Evolutionary conservation across 1,140 invertebrate genomes (phyloP), one percentile per base, ranked within the genome.

Genomic region (Halotydeus destructor): DNA sequence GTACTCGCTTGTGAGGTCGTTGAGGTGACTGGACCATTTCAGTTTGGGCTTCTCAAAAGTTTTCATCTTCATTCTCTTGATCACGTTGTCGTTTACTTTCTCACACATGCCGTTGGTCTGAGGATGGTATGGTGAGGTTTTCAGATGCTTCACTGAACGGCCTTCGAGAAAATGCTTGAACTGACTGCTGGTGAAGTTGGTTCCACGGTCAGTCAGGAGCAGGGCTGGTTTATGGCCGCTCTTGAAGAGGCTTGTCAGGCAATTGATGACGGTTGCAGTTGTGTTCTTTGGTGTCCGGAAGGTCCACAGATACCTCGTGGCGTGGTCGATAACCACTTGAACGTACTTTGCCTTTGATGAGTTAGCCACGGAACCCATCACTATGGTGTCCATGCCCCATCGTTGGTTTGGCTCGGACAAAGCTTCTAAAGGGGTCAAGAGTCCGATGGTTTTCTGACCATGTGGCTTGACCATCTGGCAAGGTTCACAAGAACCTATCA

Each of bases 111-210:
- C 54, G 52, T 56, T 56, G 18, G 38, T 44, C 18, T 47, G 24
- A 2, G 55, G 55, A 43, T 56, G 53, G 41, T 49, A 52, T 5
- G 54, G 48, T 27, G 54, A 16, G 3, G 38, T 38, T 14, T 38
- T 33, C 12, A 44, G 46, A 37, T 57, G 54, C 14, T 49, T 42
- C 4, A 58, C 55, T 19, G 43, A 50, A 47, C 54, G 52, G 2
- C 8, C n/a, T 23, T 43, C 43, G 3, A 45, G 36, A 28, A 57
- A 58, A 11, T 36, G 24, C n/a, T 35, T 28, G 36, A 57, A 59
- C 35, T 56, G 52, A 16, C 43, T 27, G 14, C 50, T 50, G 4
- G 41, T 52, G 27, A 60, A 56, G 16, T 43, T 38, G 2, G 54
- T 48, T 19, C 51, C 51, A 40, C 57, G 53, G 34, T 57, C 57